phyloP scores from a whole-genome alignment of 2,113 vertebrate species.

The Cisticola juncidis region DNA sequence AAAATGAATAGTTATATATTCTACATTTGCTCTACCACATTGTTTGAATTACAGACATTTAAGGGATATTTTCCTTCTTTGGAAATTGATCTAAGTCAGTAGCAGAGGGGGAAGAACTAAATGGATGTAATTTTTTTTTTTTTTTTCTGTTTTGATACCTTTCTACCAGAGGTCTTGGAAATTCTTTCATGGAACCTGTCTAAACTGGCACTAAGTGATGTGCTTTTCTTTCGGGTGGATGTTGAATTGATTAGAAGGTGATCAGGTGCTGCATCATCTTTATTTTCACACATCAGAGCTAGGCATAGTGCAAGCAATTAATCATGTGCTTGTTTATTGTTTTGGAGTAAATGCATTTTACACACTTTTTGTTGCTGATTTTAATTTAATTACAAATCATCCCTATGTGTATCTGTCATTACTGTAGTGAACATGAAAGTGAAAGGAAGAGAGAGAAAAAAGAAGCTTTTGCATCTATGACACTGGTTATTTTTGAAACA shows the following conservation, averaged over 20 bases:
- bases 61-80: background rate
- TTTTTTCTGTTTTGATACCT: background rate
- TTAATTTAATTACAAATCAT: slow-evolving; percentile 67
- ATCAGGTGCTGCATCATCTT: slow-evolving; percentile 47
- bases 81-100: background rate
- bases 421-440: background rate
- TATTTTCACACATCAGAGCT: slow-evolving; percentile 60
- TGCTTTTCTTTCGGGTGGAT: background rate
- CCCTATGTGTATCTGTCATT: slow-evolving; percentile 10
- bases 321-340: slow-evolving; percentile 64
- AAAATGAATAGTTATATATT: background rate
- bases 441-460: background rate
- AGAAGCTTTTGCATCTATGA: background rate
- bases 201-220: slow-evolving; percentile 2
- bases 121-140: background rate
- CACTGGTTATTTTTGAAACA: slow-evolving; percentile 8
- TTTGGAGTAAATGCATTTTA: slow-evolving; percentile 60
- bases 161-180: background rate
- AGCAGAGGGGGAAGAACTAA: background rate
- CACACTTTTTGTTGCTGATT: slow-evolving; percentile 56
- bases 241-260: slow-evolving; percentile 38
- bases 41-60: background rate
- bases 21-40: background rate
- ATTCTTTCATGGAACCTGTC: background rate
- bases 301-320: slow-evolving; percentile 62